Evolutionary conservation across 2,888 invertebrate species (phyloP).

Genomic region (Apodemia zela): DNA sequence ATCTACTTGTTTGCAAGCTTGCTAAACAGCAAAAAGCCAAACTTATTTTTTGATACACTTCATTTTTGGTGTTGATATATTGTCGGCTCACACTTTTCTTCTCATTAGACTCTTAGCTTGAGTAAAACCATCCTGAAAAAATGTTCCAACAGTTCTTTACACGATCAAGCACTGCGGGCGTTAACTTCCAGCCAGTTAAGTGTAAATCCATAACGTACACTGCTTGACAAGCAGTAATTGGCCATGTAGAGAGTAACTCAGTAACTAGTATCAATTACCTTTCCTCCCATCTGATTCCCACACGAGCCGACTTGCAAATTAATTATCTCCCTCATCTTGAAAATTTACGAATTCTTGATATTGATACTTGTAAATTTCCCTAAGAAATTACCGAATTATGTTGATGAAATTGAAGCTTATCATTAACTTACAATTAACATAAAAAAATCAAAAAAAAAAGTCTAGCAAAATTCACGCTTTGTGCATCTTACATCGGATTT

Average conservation of each 20-base stretch:
- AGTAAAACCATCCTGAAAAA: too few relatives aligned
- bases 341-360: conserved; percentile 34
- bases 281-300: conserved; percentile 87
- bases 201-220: too few relatives aligned
- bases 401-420: conserved; percentile 58
- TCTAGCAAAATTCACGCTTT: conserved; percentile 46
- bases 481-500: conserved; percentile 64
- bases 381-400: conserved; percentile 45
- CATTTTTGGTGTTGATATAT: too few relatives aligned
- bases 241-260: not conserved
- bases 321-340: conserved; percentile 88
- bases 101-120: too few relatives aligned
- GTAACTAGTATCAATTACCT: conserved; percentile 65
- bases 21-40: too few relatives aligned
- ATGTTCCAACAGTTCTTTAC: too few relatives aligned
- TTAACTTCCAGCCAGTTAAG: too few relatives aligned
- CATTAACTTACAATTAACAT: conserved; percentile 71
- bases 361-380: conserved; percentile 61
- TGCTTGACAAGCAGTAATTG: not conserved
- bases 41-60: too few relatives aligned
- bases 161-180: too few relatives aligned
- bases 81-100: too few relatives aligned
- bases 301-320: conserved; percentile 84
- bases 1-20: too few relatives aligned
- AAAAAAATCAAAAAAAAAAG: conserved; percentile 37